phyloP scores from a whole-genome alignment of 2,888 invertebrate genomes.

The Catocala nupta region DNA sequence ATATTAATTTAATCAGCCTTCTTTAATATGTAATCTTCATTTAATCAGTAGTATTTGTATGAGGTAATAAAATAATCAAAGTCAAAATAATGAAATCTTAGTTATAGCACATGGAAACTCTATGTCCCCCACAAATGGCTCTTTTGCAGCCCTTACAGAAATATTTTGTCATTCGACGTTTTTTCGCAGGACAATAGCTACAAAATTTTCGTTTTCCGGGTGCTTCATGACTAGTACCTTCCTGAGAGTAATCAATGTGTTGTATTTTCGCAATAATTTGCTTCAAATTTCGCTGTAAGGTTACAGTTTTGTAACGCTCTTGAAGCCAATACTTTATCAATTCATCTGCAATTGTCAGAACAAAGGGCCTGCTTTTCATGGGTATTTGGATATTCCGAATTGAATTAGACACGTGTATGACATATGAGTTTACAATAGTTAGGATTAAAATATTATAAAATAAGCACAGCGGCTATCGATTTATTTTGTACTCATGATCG shows the following conservation, averaged over 20 bases:
- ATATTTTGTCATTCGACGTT: too few relatives aligned
- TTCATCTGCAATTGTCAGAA: slow-evolving; percentile 3
- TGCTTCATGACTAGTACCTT: neutral
- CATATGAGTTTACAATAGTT: slow-evolving; percentile 27
- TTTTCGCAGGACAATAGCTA: too few relatives aligned
- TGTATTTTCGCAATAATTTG: slow-evolving; percentile 4
- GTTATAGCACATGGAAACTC: too few relatives aligned
- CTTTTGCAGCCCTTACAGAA: too few relatives aligned
- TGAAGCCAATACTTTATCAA: slow-evolving; percentile 7
- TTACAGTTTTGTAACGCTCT: slow-evolving; percentile 7
- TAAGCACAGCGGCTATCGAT: slow-evolving; percentile 35
- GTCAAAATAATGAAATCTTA: too few relatives aligned
- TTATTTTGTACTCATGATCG: slow-evolving; percentile 37
- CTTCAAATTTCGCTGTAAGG: slow-evolving; percentile 4
- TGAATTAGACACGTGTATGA: slow-evolving; percentile 17
- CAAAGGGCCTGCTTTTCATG: slow-evolving; percentile 21
- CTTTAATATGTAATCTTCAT: too few relatives aligned
- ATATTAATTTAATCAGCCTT: too few relatives aligned
- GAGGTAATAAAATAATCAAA: too few relatives aligned
- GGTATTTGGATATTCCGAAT: slow-evolving; percentile 24
- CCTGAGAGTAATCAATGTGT: slow-evolving; percentile 1
- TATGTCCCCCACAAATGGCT: too few relatives aligned
- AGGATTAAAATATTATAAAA: slow-evolving; percentile 39
- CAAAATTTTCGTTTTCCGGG: too few relatives aligned
- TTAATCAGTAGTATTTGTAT: too few relatives aligned